These are phyloP conservation scores for Plutella xylostella DNA, from an alignment of 2,888 invertebrate species.

Conservation along the genomic window DNA sequence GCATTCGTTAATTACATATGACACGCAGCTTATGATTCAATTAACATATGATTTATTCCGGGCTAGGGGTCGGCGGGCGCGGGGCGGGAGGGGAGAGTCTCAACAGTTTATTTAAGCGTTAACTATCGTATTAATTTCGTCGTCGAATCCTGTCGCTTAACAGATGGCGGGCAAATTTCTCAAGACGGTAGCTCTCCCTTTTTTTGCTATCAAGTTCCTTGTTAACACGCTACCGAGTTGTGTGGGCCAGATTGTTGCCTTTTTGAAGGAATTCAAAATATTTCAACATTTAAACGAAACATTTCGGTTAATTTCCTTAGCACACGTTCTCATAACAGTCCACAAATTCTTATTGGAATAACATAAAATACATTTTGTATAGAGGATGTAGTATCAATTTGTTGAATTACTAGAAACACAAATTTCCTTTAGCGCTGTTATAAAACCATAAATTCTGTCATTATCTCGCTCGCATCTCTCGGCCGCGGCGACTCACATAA, in stretches of 20 bases:
- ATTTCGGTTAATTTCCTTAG: not conserved
- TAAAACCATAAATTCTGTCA: conserved; percentile 43
- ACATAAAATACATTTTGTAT: not conserved
- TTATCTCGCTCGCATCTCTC: conserved; percentile 52
- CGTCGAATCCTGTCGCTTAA: conserved; percentile 40
- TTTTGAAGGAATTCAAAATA: not conserved
- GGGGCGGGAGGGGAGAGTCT: conserved; percentile 31
- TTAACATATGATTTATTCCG: conserved; percentile 66
- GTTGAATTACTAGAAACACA: conserved; percentile 15
- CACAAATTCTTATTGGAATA: not conserved
- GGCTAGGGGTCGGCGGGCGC: conserved; percentile 32
- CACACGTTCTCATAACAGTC: not conserved
- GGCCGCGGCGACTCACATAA: conserved; percentile 40
- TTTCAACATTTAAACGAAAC: not conserved
- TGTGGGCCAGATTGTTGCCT: conserved; percentile 33
- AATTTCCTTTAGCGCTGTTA: conserved; percentile 31
- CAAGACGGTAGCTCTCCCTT: conserved; percentile 34
- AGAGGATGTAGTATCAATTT: conserved; percentile 10
- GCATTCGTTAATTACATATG: conserved; percentile 66
- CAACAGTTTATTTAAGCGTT: conserved; percentile 54
- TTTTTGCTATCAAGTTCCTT: conserved; percentile 32
- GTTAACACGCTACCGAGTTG: conserved; percentile 47
- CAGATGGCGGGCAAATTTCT: conserved; percentile 55
- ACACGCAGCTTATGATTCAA: conserved; percentile 70
- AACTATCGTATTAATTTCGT: conserved; percentile 53